These are phyloP conservation scores for Apocrypta bakeri DNA, from an alignment of 1,140 invertebrate species.

Conservation along the genomic window DNA sequence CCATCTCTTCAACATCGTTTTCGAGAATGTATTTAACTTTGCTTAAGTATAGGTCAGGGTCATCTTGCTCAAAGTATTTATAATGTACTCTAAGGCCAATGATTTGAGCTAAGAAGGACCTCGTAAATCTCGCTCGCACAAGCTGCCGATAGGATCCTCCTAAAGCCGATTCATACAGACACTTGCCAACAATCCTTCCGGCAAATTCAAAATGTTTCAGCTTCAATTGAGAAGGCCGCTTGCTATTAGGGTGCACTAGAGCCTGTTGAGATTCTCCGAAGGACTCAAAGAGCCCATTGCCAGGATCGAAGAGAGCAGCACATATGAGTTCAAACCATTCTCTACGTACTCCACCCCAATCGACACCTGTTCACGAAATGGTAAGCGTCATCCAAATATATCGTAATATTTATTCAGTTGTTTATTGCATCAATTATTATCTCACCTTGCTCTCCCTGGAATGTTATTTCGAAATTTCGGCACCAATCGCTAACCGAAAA, in stretches of 20 bases:
- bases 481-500: conserved; percentile 92
- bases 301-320: conserved; percentile 88
- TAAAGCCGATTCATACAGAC: conserved; percentile 92
- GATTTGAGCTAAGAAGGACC: conserved; percentile 95
- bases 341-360: conserved; percentile 93
- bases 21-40: conserved; percentile 95
- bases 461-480: conserved; percentile 93
- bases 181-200: conserved; percentile 95
- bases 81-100: conserved; percentile 95
- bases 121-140: conserved; percentile 91
- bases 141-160: conserved; percentile 91
- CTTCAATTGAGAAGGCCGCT: conserved; percentile 84
- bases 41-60: conserved; percentile 92
- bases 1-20: conserved; percentile 90
- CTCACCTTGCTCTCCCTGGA: conserved; percentile 91
- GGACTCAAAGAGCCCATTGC: conserved; percentile 87
- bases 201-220: conserved; percentile 95
- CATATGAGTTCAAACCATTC: conserved; percentile 96
- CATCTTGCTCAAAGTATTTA: conserved; percentile 97
- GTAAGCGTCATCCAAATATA: not conserved
- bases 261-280: conserved; percentile 90
- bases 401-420: too few relatives aligned
- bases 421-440: not conserved
- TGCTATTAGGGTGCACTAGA: conserved; percentile 91
- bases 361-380: conserved; percentile 80